These are phyloP conservation scores for Tragelaphus eurycerus DNA, from an alignment of 2,797 vertebrate genomes.

Conservation along the genomic window DNA sequence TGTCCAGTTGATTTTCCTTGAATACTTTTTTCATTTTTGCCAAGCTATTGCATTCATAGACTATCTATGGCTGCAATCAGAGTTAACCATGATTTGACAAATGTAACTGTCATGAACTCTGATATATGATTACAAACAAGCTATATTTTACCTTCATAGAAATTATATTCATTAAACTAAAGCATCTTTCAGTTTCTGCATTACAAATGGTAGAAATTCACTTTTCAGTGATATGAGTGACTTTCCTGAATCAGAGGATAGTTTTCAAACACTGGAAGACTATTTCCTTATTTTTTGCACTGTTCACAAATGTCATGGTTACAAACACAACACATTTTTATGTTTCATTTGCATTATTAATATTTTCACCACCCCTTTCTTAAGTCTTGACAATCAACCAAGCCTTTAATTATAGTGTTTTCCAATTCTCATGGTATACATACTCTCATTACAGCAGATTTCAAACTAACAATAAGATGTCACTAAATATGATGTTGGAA, in stretches of 20 bases:
- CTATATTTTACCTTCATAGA: background rate
- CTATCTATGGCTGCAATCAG: background rate
- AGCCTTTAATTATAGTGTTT: background rate
- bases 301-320: background rate
- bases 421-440: background rate
- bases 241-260: background rate
- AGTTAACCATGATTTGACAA: background rate
- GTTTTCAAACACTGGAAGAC: background rate
- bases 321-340: background rate
- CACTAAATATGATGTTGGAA: background rate
- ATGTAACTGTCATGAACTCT: background rate
- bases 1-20: background rate
- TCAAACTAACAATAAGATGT: background rate
- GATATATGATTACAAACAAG: background rate
- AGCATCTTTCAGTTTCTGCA: background rate
- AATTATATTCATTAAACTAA: conserved; percentile 15
- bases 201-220: background rate
- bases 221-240: background rate
- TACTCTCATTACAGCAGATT: background rate
- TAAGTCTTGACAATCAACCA: background rate
- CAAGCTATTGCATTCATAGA: background rate
- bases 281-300: background rate
- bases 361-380: background rate
- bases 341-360: background rate
- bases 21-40: conserved; percentile 8